These are phyloP conservation scores for Aethina tumida DNA, from an alignment of 1,140 invertebrate species.

Conservation along the genomic window DNA sequence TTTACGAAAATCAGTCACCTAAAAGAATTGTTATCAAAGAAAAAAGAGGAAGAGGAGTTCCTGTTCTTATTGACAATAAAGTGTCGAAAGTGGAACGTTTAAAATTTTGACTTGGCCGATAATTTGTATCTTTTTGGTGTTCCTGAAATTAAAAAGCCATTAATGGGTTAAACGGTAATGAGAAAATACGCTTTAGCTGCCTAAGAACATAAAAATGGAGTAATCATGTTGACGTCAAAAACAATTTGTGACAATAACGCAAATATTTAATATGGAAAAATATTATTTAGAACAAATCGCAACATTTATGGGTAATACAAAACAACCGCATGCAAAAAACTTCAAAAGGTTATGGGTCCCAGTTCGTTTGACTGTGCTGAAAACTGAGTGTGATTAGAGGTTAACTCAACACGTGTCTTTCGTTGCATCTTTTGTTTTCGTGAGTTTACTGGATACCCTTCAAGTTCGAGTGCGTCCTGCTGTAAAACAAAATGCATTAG, in stretches of 20 bases:
- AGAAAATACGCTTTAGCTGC: conserved; percentile 19
- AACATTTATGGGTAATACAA: conserved; percentile 24
- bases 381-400: too few species aligned
- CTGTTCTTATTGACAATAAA: conserved; percentile 8
- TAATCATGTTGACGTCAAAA: conserved; percentile 20
- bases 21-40: conserved; percentile 6
- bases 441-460: too few species aligned
- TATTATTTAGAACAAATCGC: conserved; percentile 25
- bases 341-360: too few species aligned
- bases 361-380: too few species aligned
- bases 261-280: conserved; percentile 27
- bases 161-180: conserved; percentile 25
- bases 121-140: conserved; percentile 20
- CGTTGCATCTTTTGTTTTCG: too few species aligned
- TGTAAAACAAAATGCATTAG: too few species aligned
- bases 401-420: too few species aligned
- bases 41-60: conserved; percentile 8
- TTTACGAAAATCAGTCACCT: background rate
- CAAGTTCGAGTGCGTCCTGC: too few species aligned
- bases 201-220: conserved; percentile 22
- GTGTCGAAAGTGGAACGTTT: too few species aligned
- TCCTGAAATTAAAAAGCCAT: conserved; percentile 12
- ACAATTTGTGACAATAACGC: conserved; percentile 30
- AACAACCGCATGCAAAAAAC: conserved; percentile 2
- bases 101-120: too few species aligned